Conservation (phyloP, 2,888 invertebrate species). For the Icerya purchasi region DNA sequence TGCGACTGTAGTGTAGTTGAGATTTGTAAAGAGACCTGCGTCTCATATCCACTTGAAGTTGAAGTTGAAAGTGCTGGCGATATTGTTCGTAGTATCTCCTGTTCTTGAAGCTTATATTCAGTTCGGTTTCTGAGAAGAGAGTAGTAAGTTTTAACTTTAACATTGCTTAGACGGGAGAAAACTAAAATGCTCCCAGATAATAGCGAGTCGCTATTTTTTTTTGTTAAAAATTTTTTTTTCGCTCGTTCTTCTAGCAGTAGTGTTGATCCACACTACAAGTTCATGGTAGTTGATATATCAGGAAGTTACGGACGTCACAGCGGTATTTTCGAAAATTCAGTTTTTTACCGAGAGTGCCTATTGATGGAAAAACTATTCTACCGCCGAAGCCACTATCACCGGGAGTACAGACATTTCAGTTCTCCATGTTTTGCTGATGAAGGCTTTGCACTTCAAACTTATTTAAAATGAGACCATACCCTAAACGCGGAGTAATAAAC, state of each 20-base stretch:
- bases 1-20: too few species aligned
- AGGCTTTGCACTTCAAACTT: not conserved
- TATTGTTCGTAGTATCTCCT: too few species aligned
- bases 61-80: too few species aligned
- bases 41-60: too few species aligned
- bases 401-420: not conserved
- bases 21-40: too few species aligned
- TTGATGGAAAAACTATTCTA: not conserved
- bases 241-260: constrained; percentile 8
- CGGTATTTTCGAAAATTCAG: not conserved
- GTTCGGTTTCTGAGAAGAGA: too few species aligned
- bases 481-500: too few species aligned
- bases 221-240: constrained; percentile 8
- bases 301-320: constrained; percentile 11
- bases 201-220: constrained; percentile 11
- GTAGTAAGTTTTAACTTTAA: too few species aligned
- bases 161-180: too few species aligned
- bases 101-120: too few species aligned
- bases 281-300: constrained; percentile 12
- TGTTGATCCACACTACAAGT: constrained; percentile 11
- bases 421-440: not conserved
- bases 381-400: not conserved
- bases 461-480: not conserved
- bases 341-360: not conserved
- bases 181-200: constrained; percentile 7